Base-by-base conservation (phyloP, 1,140 invertebrate genomes). In the Latrodectus geometricus region DNA sequence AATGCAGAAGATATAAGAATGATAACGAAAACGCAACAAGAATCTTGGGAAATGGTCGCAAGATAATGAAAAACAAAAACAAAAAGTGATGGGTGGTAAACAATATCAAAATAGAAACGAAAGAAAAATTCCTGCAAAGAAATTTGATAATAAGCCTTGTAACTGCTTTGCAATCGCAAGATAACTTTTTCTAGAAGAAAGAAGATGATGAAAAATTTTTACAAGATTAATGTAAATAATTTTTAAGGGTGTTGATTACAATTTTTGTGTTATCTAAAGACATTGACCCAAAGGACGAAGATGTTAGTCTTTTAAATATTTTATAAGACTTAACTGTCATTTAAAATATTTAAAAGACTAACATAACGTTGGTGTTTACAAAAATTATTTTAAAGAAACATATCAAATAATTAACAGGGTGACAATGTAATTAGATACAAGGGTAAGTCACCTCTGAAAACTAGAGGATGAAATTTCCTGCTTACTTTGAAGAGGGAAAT, bases 131-230 rank as follows among this genome's bases (percentile, higher is more conserved):
- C 9, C 49, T 50, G 7, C 48, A 74, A 74, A 69, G 72, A 74
- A 74, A 74, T 74, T 74, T 74, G 72, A 49, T 74, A 74, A 49
- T 74, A 74, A 52, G 49, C 72, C 35, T 74, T 50, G 35, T 74
- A 74, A 74, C n/a, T 74, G 15, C 7, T 74, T 48, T 74, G 72
- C 49, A 74, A 74, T 14, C 14, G 17, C 17, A 52, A 74, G 35
- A 3, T 35, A 3, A 35, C 35, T 5, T 35, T 35, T 35, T 35
- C 35, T 35, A 1, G 5, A 35, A 74, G 72, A 52, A 52, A 74
- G 15, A 50, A 50, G 35, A 9, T 17, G 15, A 50, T 7, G 17
- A n/a, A 74, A 74, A 5, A 20, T 50, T 74, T 74, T 11, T 50
- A 49, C 50, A 74, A 74, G 9, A 0, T 74, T 49, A 74, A 74